These are phyloP conservation scores for Geotrupes spiniger DNA, from an alignment of 2,888 invertebrate genomes.

Conservation along the genomic window DNA sequence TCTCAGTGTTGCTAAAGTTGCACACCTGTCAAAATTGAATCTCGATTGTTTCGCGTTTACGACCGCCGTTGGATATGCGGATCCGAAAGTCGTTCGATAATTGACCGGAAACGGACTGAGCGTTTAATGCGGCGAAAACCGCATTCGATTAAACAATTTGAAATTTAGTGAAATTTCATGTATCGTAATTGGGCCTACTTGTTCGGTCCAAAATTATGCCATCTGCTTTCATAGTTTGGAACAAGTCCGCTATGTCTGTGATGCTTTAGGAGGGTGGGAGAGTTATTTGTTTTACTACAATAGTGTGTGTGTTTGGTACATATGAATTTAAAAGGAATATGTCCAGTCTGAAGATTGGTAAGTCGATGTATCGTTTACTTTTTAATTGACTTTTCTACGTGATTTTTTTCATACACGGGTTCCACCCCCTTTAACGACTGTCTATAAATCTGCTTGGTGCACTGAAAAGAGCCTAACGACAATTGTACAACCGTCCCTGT, in stretches of 20 bases:
- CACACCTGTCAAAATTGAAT: conserved; percentile 1
- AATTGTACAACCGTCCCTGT: conserved; percentile 19
- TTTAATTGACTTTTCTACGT: too few species aligned
- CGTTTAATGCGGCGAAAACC: too few species aligned
- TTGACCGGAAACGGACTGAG: too few species aligned
- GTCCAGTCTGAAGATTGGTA: conserved; percentile 63
- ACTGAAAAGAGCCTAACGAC: conserved; percentile 13
- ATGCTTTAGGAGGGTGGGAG: conserved; percentile 30
- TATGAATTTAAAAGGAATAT: conserved; percentile 54
- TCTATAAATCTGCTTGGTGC: conserved; percentile 16
- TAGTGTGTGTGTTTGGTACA: conserved; percentile 34
- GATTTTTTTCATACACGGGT: conserved; percentile 27
- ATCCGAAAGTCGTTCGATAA: too few species aligned
- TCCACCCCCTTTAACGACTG: conserved; percentile 41
- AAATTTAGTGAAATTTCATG: too few species aligned
- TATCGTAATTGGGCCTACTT: conserved; percentile 1
- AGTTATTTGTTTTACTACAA: conserved; percentile 30
- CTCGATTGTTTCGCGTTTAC: too few species aligned
- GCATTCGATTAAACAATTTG: too few species aligned
- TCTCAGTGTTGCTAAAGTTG: conserved; percentile 1
- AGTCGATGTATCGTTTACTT: conserved; percentile 35
- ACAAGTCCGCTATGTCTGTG: conserved; percentile 12
- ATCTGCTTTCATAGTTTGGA: conserved; percentile 19
- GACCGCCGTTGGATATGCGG: too few species aligned
- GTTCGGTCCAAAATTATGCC: conserved; percentile 15